Percentiles rank a stretch among this genome's conserved stretches.
Conservation (phyloP, 2,888 invertebrate species). For the Tenthredo amoena region DNA sequence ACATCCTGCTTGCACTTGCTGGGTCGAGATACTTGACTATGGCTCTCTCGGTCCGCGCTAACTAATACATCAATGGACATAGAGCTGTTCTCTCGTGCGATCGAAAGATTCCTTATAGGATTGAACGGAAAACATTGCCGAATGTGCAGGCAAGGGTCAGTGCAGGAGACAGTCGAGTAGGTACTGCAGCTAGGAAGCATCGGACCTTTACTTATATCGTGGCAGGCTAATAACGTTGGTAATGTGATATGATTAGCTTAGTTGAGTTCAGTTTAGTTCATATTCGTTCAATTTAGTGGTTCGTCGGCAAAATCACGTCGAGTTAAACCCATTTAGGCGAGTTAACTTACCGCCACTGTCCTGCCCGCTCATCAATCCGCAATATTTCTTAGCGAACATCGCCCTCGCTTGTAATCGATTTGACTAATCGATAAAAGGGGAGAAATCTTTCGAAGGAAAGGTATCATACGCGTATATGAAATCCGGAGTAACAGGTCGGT, state of each 20-base stretch:
- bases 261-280: slow-evolving; percentile 78
- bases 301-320: slow-evolving; percentile 77
- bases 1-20: neutral
- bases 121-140: neutral
- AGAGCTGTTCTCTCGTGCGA: neutral
- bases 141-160: slow-evolving; percentile 67
- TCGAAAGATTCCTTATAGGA: neutral
- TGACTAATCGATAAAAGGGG: neutral
- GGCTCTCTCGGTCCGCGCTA: neutral
- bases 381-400: neutral
- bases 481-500: neutral
- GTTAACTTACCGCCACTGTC: slow-evolving; percentile 73
- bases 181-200: slow-evolving; percentile 75
- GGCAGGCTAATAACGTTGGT: slow-evolving; percentile 77
- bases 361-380: slow-evolving; percentile 42
- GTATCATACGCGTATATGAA: neutral
- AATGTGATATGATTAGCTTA: slow-evolving; percentile 78
- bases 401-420: neutral
- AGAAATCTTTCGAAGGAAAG: neutral
- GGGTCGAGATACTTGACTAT: neutral
- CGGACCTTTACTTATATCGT: slow-evolving; percentile 77
- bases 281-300: slow-evolving; percentile 78
- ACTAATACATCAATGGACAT: neutral
- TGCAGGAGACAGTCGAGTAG: slow-evolving; percentile 74
- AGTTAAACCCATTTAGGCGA: slow-evolving; percentile 77